Percentiles rank a stretch among this genome's conserved stretches.
Evolutionary conservation across 2,797 vertebrate species (phyloP).

Genomic region (Phataginus tetradactyla): DNA sequence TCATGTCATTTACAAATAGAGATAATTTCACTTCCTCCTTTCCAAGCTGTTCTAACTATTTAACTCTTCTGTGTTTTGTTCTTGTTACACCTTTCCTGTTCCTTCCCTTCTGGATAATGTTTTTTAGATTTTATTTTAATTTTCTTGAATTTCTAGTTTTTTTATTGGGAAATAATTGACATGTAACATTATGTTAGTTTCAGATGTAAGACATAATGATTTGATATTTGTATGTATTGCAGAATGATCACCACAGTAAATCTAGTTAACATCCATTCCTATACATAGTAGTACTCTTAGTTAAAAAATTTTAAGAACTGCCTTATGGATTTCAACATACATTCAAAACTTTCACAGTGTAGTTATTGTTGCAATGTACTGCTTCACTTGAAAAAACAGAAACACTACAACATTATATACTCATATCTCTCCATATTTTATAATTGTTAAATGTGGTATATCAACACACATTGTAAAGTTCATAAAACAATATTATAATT

Average conservation of each 20-base stretch:
- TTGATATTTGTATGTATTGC: not conserved
- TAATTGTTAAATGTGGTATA: not conserved
- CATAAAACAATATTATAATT: not conserved
- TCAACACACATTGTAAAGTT: not conserved
- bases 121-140: not conserved
- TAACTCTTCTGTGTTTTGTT: conserved; percentile 39
- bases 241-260: not conserved
- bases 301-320: not conserved
- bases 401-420: not conserved
- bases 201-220: not conserved
- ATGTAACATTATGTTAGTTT: not conserved
- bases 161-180: not conserved
- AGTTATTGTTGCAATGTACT: not conserved
- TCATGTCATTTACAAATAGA: not conserved
- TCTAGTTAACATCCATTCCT: not conserved
- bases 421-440: not conserved
- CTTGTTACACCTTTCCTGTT: not conserved
- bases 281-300: not conserved
- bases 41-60: not conserved
- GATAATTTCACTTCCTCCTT: not conserved
- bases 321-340: not conserved
- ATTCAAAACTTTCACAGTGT: not conserved
- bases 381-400: not conserved
- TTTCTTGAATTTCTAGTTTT: not conserved
- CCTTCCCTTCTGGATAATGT: not conserved